A percentile compares a stretch with the other conserved stretches of the same genome.
These are phyloP conservation scores for Luehdorfia chinensis DNA, from an alignment of 1,140 invertebrate species.

Conservation along the genomic window DNA sequence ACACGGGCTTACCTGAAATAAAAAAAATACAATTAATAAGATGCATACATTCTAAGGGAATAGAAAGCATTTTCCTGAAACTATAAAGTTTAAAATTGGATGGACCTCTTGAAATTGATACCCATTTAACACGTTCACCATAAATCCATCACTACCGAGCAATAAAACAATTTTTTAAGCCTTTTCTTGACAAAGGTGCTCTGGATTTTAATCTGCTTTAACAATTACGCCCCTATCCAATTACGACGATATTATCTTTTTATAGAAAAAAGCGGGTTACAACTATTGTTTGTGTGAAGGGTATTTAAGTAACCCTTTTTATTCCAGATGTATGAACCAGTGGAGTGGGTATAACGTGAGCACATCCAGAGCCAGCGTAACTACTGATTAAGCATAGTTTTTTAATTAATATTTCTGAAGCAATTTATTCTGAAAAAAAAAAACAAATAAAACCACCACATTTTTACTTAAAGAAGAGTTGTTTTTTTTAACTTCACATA, in stretches of 20 bases:
- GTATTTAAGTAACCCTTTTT: slow-evolving; percentile 27
- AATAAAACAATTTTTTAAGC: slow-evolving; percentile 37
- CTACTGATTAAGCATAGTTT: not conserved
- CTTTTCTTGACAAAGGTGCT: slow-evolving; percentile 25
- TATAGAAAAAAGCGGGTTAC: slow-evolving; percentile 26
- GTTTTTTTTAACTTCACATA: no score
- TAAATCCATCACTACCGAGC: slow-evolving; percentile 46
- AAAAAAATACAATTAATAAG: slow-evolving; percentile 16
- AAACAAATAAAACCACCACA: no score
- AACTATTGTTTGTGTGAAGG: slow-evolving; percentile 37
- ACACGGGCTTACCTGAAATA: slow-evolving; percentile 23
- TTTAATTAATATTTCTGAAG: no score
- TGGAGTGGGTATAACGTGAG: not conserved
- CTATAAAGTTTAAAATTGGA: slow-evolving; percentile 5
- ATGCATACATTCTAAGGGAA: not conserved
- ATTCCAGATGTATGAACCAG: slow-evolving; percentile 1
- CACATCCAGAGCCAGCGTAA: not conserved
- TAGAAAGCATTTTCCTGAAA: not conserved
- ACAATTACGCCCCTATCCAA: slow-evolving; percentile 56
- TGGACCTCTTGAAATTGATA: not conserved
- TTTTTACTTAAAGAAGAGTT: no score
- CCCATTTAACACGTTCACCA: slow-evolving; percentile 22
- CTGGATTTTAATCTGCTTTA: slow-evolving; percentile 37
- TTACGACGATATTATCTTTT: slow-evolving; percentile 49
- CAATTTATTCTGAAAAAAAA: no score